Evolutionary conservation across 2,113 vertebrate genomes (phyloP).

Genomic region (Sapajus apella): DNA sequence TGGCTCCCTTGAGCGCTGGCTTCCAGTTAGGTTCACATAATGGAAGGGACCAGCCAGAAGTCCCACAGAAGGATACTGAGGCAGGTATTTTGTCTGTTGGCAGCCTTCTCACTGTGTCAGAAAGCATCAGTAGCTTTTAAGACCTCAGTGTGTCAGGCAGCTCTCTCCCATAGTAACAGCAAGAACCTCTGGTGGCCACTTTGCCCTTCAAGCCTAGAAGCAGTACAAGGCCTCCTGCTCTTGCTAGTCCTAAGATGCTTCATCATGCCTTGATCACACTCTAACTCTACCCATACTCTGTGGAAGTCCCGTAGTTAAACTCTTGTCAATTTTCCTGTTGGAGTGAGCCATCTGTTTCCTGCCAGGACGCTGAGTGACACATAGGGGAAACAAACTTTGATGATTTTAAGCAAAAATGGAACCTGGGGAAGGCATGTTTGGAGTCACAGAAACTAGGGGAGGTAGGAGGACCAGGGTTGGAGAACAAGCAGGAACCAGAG

Average conservation of each 20-base stretch:
- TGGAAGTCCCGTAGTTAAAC: constrained; percentile 27
- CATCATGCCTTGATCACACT: neutral
- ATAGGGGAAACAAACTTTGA: constrained; percentile 45
- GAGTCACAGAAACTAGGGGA: neutral
- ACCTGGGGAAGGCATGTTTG: constrained; percentile 7
- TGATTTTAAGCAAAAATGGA: constrained; percentile 58
- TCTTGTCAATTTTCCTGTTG: neutral
- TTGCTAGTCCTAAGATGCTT: neutral
- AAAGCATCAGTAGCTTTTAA: neutral
- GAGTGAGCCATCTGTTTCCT: constrained; percentile 57
- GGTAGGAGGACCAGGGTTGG: neutral
- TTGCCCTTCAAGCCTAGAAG: neutral
- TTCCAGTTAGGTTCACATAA: neutral
- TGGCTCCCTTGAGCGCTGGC: neutral
- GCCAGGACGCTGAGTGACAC: constrained; percentile 20
- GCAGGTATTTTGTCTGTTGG: neutral
- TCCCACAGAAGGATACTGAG: neutral
- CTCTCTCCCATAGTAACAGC: neutral
- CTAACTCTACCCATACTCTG: neutral
- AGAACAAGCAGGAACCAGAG: neutral
- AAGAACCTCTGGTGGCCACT: neutral
- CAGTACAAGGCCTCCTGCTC: neutral
- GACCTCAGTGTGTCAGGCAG: neutral
- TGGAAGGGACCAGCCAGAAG: neutral
- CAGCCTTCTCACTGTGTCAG: neutral